phyloP scores from a whole-genome alignment of 2,797 vertebrate species.

The Poeciliopsis paucimaculata region DNA sequence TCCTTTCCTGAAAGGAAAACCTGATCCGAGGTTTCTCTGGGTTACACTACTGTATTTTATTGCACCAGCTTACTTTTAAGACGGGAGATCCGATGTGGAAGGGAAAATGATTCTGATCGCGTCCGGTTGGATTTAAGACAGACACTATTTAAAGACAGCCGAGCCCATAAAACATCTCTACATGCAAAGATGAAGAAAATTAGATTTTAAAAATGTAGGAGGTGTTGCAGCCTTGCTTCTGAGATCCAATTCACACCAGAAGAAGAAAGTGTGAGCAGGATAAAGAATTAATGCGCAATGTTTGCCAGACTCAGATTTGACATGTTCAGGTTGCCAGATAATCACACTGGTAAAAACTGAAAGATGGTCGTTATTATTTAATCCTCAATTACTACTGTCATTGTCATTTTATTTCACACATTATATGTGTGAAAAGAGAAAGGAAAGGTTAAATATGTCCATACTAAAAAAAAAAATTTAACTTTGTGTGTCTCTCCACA shows the following conservation, averaged over 20 bases:
- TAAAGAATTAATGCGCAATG: slow-evolving; percentile 11
- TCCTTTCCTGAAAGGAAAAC: slow-evolving; percentile 11
- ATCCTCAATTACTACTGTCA: background rate
- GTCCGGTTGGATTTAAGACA: slow-evolving; percentile 17
- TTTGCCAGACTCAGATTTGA: slow-evolving; percentile 19
- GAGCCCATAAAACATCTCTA: slow-evolving; percentile 1
- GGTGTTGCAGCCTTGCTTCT: slow-evolving; percentile 11
- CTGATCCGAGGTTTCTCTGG: slow-evolving; percentile 34
- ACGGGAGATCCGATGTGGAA: slow-evolving; percentile 16
- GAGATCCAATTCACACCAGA: slow-evolving; percentile 25
- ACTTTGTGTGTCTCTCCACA: background rate
- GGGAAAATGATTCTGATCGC: slow-evolving; percentile 41
- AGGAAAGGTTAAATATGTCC: background rate
- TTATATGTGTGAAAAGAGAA: background rate
- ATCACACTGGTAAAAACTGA: background rate
- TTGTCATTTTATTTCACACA: too few relatives aligned
- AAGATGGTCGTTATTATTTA: background rate
- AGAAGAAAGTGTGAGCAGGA: slow-evolving; percentile 24
- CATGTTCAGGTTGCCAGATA: slow-evolving; percentile 26
- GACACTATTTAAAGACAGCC: slow-evolving; percentile 3
- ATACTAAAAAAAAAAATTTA: background rate
- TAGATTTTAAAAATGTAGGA: background rate
- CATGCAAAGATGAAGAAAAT: background rate
- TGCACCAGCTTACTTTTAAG: slow-evolving; percentile 21
- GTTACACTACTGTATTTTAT: slow-evolving; percentile 16